Evolutionary conservation across 2,113 vertebrate species (phyloP).

Genomic region (Poeciliopsis turrubarensis): DNA sequence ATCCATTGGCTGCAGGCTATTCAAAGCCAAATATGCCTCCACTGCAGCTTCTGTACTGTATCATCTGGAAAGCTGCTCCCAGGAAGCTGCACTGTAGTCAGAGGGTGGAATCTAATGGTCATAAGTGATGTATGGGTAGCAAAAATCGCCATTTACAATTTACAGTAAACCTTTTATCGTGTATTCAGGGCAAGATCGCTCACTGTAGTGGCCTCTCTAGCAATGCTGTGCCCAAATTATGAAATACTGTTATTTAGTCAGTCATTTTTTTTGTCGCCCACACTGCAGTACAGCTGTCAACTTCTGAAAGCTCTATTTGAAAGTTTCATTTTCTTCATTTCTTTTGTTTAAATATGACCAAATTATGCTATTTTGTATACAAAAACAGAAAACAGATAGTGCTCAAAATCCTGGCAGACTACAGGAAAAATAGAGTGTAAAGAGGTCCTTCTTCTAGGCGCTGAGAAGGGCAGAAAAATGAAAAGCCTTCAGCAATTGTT

Average conservation of each 20-base stretch:
- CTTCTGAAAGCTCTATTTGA: conserved; percentile 36
- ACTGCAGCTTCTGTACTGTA: conserved; percentile 73
- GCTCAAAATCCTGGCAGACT: conserved; percentile 64
- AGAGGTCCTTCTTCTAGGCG: conserved; percentile 64
- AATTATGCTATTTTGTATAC: conserved; percentile 2
- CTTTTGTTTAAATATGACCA: conserved; percentile 19
- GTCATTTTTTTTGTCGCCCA: conserved; percentile 46
- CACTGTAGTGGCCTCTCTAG: conserved; percentile 64
- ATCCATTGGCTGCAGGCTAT: conserved; percentile 80
- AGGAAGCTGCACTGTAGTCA: conserved; percentile 61
- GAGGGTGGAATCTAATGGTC: conserved; percentile 75
- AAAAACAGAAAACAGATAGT: conserved; percentile 35
- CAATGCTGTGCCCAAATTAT: conserved; percentile 61
- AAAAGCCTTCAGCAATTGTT: conserved; percentile 82
- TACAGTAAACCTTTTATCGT: conserved; percentile 76
- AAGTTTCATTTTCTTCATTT: conserved; percentile 12
- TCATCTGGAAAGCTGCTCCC: conserved; percentile 75
- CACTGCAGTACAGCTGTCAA: conserved; percentile 29
- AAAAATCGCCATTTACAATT: conserved; percentile 76
- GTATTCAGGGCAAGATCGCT: conserved; percentile 70
- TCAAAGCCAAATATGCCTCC: conserved; percentile 74
- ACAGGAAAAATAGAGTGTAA: conserved; percentile 62
- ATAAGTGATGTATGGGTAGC: conserved; percentile 76
- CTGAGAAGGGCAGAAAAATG: conserved; percentile 70
- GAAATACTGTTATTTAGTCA: conserved; percentile 50